These are phyloP conservation scores for Hipposideros armiger DNA, from an alignment of 2,113 vertebrate species.

Conservation along the genomic window DNA sequence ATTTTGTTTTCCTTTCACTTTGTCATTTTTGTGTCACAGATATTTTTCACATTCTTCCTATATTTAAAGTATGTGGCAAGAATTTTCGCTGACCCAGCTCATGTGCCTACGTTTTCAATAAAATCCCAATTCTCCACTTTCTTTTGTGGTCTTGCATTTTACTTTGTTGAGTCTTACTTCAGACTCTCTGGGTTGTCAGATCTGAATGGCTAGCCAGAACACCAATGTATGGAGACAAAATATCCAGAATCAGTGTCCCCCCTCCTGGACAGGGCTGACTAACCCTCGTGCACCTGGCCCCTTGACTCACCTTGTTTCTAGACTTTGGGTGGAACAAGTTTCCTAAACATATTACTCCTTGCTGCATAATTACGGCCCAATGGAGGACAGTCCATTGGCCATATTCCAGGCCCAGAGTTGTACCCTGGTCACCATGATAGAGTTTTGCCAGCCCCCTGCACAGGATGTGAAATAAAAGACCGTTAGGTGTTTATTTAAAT, in stretches of 20 bases:
- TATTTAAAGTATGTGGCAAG: background rate
- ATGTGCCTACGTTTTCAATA: background rate
- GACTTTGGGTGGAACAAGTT: background rate
- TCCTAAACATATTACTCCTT: background rate
- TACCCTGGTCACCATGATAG: background rate
- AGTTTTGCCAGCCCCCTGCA: background rate
- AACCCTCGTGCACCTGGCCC: background rate
- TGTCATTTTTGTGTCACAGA: background rate
- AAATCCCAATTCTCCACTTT: constrained; percentile 2
- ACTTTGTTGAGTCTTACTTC: background rate
- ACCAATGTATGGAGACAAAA: background rate
- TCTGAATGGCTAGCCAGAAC: background rate
- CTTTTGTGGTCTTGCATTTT: constrained; percentile 26
- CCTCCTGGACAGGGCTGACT: background rate
- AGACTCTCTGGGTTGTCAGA: background rate
- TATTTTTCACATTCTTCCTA: background rate
- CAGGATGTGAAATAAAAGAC: constrained; percentile 22
- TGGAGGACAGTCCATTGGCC: background rate
- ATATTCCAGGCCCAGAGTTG: background rate
- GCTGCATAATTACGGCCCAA: background rate
- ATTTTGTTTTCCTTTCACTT: background rate
- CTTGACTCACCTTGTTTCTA: background rate
- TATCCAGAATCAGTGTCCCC: background rate
- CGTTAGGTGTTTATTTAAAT: constrained; percentile 27
- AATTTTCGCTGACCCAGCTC: background rate